Conservation (phyloP, 2,797 vertebrate species). For the Pangasius krempfi region DNA sequence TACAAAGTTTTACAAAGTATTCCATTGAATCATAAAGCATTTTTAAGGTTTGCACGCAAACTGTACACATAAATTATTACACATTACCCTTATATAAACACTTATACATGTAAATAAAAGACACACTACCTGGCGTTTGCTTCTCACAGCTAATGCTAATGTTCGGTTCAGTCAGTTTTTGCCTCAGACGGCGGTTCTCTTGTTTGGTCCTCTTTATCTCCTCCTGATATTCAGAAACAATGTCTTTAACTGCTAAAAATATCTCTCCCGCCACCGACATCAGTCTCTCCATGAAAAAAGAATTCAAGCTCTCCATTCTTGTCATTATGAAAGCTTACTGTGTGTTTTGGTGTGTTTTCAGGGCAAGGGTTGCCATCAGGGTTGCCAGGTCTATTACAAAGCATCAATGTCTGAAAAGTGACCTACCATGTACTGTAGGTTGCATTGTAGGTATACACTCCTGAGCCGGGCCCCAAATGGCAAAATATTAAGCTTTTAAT, state of each 20-base stretch:
- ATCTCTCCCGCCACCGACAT: conserved; percentile 18
- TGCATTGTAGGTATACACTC: no score
- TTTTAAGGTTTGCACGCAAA: no score
- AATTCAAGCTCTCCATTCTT: conserved; percentile 19
- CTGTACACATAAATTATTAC: background rate
- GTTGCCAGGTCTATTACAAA: background rate
- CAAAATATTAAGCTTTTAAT: no score
- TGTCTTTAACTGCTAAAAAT: conserved; percentile 15
- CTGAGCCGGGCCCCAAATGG: no score
- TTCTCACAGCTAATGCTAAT: background rate
- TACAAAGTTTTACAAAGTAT: no score
- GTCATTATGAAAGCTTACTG: background rate
- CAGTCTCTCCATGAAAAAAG: conserved; percentile 4
- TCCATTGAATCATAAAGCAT: no score
- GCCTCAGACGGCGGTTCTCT: conserved; percentile 1
- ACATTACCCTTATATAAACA: background rate
- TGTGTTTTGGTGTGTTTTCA: background rate
- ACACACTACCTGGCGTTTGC: background rate
- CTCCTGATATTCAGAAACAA: conserved; percentile 21
- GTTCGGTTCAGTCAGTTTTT: background rate
- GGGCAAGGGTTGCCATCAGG: background rate
- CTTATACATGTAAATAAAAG: no score
- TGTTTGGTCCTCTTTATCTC: conserved; percentile 20
- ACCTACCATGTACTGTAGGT: no score
- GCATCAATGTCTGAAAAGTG: no score